phyloP scores from a whole-genome alignment of 2,797 vertebrate genomes.

The Eulemur mongoz region DNA sequence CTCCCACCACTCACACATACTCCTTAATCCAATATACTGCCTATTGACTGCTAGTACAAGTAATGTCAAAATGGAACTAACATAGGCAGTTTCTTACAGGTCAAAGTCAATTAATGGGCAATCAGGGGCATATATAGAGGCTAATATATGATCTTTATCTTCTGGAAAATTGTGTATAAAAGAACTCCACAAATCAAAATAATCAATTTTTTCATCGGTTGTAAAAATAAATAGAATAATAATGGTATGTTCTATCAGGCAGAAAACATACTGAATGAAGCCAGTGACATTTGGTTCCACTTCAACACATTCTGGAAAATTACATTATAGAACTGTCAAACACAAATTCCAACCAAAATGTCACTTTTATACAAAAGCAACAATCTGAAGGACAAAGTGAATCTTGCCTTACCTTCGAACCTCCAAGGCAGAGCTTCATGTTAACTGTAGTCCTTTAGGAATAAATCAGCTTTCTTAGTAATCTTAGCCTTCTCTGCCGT shows the following conservation, averaged over 20 bases:
- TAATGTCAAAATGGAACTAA: neutral
- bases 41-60: neutral
- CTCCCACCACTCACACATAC: neutral
- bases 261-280: constrained; percentile 50
- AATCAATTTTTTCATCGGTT: constrained; percentile 29
- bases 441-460: neutral
- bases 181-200: constrained; percentile 24
- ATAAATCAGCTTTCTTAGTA: neutral
- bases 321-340: constrained; percentile 53
- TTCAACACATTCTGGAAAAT: constrained; percentile 62
- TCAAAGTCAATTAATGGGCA: constrained; percentile 15
- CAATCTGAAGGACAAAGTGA: constrained; percentile 32
- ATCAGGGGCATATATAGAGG: neutral
- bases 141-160: neutral
- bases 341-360: constrained; percentile 43
- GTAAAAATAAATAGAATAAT: constrained; percentile 54
- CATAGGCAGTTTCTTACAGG: neutral
- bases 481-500: neutral
- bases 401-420: neutral
- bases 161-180: neutral
- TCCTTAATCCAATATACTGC: neutral
- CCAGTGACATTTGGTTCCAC: constrained; percentile 47
- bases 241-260: constrained; percentile 41
- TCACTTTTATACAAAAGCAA: constrained; percentile 45
- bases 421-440: neutral